Conservation (phyloP, 1,140 invertebrate genomes). For the Pygmarrhopalites habei region DNA sequence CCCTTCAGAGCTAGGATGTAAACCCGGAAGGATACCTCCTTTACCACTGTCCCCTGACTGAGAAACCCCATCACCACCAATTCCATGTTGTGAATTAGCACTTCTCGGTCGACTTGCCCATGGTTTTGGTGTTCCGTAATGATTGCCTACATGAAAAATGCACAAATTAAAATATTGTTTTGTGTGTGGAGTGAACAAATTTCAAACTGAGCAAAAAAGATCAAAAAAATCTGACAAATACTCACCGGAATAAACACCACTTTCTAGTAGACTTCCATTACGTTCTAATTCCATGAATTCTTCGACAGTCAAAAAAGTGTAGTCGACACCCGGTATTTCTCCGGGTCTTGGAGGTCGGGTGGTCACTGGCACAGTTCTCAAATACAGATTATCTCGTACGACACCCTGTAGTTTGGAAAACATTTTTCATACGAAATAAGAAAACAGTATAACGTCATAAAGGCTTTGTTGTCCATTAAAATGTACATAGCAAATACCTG, state of each 20-base stretch:
- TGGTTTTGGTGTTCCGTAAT: slow-evolving; percentile 53
- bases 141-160: slow-evolving; percentile 47
- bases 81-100: slow-evolving; percentile 13
- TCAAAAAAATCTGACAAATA: no score
- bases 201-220: no score
- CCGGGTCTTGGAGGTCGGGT: slow-evolving; percentile 53
- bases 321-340: slow-evolving; percentile 60
- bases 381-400: slow-evolving; percentile 62
- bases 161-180: no score
- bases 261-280: slow-evolving; percentile 57
- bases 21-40: slow-evolving; percentile 46
- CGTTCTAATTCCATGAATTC: slow-evolving; percentile 56
- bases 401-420: slow-evolving; percentile 49
- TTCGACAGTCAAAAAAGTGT: slow-evolving; percentile 55
- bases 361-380: slow-evolving; percentile 61
- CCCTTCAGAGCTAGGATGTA: slow-evolving; percentile 52
- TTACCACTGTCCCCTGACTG: slow-evolving; percentile 20
- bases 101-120: slow-evolving; percentile 38
- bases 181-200: no score
- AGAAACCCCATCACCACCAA: not conserved
- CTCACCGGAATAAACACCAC: slow-evolving; percentile 61
- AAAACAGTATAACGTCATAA: no score
- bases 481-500: slow-evolving; percentile 39
- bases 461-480: no score
- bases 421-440: no score